Base-by-base conservation (phyloP, 2,888 invertebrate species). In the Sarcophaga variegata region DNA sequence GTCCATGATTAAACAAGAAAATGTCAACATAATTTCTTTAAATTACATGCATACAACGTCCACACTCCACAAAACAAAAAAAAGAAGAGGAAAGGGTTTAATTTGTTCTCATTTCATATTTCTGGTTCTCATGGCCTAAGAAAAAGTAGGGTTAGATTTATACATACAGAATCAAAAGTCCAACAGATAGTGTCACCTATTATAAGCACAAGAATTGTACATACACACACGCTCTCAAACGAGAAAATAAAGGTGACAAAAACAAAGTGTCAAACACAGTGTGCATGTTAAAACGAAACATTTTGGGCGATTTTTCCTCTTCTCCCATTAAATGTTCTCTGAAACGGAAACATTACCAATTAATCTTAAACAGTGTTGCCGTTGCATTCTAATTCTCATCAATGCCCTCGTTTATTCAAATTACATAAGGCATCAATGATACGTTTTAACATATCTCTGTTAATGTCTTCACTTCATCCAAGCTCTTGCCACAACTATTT, bases 1-100 rank as follows among this genome's bases (percentile, higher is more conserved):
- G 75, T 76, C 90, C 90, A 90, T 88, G 89, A 90, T 90, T 88
- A 88, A 89, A 80, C 59, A 72, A 83, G 72, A 85, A 67, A 69
- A 84, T 83, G 83, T 84, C 76, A 81, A 91, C 90, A 91, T 91
- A 88, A 81, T 89, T 91, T 85, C 71, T 90, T 91, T 90, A 91
- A 91, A 92, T 91, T 90, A 91, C 89, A 89, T 63, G 27, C 60
- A 22, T 37, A 27, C n/a, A 76, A 77, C 27, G 14, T 20, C 11
- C 25, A 10, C 49, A 22, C 25, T 20, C 45, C 62, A 22, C 62
- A 79, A 67, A 4, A 77, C 20, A 49, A 63, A 63, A 59, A 83
- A 71, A 64, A 25, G 27, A 79, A n/a, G 37, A 37, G 37, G 8
- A 37, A 37, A 37, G 2, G 8, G 37, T 37, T 37, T 37, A 37